Evolutionary conservation across 2,113 vertebrate genomes (phyloP).

Genomic region (Phocoena sinus): DNA sequence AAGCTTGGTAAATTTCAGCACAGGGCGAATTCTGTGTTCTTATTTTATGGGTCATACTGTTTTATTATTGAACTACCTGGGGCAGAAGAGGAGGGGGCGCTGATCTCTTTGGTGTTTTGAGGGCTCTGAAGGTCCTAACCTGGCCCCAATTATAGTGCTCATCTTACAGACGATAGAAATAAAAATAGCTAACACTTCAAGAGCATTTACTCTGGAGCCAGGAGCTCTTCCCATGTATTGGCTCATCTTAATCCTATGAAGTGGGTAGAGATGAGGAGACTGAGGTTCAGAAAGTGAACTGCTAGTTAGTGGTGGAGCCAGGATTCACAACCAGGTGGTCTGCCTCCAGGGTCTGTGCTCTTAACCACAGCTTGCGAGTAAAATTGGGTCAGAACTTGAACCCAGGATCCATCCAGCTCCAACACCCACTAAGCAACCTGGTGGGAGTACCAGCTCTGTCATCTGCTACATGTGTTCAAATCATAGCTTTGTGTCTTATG

Average conservation of each 20-base stretch:
- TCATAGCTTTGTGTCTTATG: background rate
- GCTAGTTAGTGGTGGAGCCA: background rate
- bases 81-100: background rate
- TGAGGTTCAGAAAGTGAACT: background rate
- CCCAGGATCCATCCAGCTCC: background rate
- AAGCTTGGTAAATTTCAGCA: background rate
- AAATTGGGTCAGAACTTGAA: background rate
- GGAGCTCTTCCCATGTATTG: background rate
- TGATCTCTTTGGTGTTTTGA: background rate
- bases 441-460: background rate
- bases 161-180: background rate
- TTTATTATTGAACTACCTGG: background rate
- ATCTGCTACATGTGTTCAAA: background rate
- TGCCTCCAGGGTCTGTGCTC: background rate
- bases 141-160: background rate
- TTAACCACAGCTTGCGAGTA: background rate
- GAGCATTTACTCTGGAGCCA: background rate
- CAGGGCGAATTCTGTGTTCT: background rate
- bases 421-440: background rate
- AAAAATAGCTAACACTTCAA: background rate
- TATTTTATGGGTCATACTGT: background rate
- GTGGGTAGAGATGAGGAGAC: background rate
- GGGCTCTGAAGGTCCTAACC: background rate
- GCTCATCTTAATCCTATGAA: background rate
- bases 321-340: background rate